Evolutionary conservation across 2,888 invertebrate species (phyloP).

Genomic region (Pilophorus perplexus): DNA sequence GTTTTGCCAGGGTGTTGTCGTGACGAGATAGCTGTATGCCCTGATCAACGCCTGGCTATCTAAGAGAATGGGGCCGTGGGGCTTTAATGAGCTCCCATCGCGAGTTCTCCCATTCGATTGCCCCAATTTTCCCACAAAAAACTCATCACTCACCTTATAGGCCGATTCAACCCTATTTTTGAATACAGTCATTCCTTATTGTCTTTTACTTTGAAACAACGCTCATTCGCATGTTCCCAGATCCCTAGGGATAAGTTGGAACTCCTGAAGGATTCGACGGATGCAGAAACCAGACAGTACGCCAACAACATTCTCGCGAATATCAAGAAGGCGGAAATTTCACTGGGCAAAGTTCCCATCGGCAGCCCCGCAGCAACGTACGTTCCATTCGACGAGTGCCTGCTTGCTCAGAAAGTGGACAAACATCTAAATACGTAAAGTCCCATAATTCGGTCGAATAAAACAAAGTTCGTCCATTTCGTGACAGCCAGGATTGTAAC

Average conservation of each 20-base stretch:
- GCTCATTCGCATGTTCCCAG: conserved; percentile 1
- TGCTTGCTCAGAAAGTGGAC: conserved; percentile 23
- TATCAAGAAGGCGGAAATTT: conserved; percentile 41
- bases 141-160: background rate
- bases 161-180: too few relatives aligned
- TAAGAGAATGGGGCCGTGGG: too few relatives aligned
- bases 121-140: background rate
- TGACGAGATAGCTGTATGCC: too few relatives aligned
- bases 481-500: too few relatives aligned
- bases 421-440: too few relatives aligned
- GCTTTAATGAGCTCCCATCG: too few relatives aligned
- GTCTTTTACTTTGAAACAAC: background rate
- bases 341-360: conserved; percentile 23
- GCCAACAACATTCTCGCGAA: conserved; percentile 43
- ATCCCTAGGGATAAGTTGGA: conserved; percentile 28
- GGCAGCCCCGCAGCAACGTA: background rate
- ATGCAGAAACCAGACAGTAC: conserved; percentile 45
- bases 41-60: too few relatives aligned
- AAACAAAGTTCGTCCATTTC: too few relatives aligned
- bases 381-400: conserved; percentile 26
- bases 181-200: background rate
- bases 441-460: too few relatives aligned
- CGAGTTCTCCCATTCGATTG: background rate
- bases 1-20: too few relatives aligned
- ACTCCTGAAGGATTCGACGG: conserved; percentile 34